Percentiles rank a stretch among this genome's conserved stretches.
Evolutionary conservation across 2,113 vertebrate species (phyloP).

Genomic region (Scopus umbretta): DNA sequence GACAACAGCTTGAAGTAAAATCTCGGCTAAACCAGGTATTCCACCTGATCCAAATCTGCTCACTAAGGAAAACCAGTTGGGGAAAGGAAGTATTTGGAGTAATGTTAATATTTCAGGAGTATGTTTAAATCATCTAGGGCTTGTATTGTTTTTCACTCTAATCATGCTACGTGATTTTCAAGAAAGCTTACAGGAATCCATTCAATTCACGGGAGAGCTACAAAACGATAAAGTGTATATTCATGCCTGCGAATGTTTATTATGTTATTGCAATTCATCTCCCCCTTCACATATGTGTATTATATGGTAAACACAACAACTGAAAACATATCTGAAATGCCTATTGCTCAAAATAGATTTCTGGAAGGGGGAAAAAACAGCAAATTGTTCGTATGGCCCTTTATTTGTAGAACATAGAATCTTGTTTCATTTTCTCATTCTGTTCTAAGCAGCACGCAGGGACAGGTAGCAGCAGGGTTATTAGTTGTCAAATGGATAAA

Average conservation of each 20-base stretch:
- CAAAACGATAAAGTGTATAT: neutral
- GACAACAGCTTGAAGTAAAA: neutral
- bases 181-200: neutral
- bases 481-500: neutral
- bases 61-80: neutral
- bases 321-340: neutral
- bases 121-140: neutral
- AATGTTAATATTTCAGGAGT: neutral
- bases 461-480: neutral
- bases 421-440: neutral
- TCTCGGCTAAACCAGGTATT: neutral
- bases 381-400: neutral
- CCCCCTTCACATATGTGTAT: neutral
- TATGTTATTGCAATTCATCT: neutral
- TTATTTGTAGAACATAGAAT: neutral
- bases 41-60: neutral
- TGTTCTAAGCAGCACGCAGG: neutral
- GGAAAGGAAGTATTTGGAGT: neutral
- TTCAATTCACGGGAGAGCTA: neutral
- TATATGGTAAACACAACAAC: neutral
- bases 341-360: neutral
- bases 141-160: neutral
- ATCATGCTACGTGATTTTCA: neutral
- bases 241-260: neutral
- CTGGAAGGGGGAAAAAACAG: rapidly evolving